A percentile compares a stretch with the other conserved stretches of the same genome.
These are phyloP conservation scores for Aphidoletes aphidimyza DNA, from an alignment of 2,888 invertebrate genomes.

Conservation along the genomic window DNA sequence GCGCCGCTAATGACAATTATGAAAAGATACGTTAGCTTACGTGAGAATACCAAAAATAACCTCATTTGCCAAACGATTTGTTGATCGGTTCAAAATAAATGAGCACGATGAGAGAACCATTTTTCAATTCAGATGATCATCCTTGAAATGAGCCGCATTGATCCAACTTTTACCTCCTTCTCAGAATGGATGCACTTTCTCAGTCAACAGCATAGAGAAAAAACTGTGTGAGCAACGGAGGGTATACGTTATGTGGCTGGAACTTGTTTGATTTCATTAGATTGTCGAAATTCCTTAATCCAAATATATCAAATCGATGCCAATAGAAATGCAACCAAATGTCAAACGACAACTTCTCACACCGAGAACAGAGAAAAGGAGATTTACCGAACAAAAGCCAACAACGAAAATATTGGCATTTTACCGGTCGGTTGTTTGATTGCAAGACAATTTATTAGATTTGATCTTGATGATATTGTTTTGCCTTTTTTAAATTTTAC, in stretches of 20 bases:
- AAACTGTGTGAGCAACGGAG: neutral
- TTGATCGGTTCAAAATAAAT: constrained; percentile 5
- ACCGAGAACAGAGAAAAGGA: constrained; percentile 22
- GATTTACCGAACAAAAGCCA: neutral
- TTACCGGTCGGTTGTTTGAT: neutral
- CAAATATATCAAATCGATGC: constrained; percentile 51
- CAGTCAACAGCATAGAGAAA: neutral
- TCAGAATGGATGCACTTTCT: neutral
- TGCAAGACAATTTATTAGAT: neutral
- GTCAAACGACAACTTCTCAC: neutral
- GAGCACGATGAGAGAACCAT: constrained; percentile 15
- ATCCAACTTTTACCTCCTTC: neutral
- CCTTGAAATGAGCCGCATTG: neutral
- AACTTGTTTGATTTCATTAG: constrained; percentile 13
- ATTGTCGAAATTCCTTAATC: constrained; percentile 33
- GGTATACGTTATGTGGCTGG: neutral
- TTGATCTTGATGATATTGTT: constrained; percentile 25
- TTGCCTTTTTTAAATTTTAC: constrained; percentile 34
- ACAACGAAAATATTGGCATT: neutral
- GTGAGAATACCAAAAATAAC: neutral
- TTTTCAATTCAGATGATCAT: neutral
- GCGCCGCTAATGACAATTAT: constrained; percentile 52
- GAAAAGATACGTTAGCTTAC: neutral
- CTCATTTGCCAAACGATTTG: constrained; percentile 26
- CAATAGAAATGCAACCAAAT: neutral